Base-by-base conservation (phyloP, 2,888 invertebrate genomes). In the Amiota communis region DNA sequence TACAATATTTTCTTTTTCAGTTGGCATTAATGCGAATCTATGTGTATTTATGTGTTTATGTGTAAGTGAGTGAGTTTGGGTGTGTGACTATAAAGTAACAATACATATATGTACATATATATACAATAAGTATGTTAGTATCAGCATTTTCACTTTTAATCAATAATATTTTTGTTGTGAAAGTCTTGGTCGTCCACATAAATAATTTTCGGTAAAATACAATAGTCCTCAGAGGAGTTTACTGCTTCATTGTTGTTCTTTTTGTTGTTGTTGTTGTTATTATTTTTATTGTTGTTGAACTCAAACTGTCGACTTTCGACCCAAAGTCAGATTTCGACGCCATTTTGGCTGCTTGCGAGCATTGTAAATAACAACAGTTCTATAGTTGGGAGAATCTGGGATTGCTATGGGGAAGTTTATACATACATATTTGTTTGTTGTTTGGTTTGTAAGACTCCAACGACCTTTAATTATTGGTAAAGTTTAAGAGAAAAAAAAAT, bases 191-290 rank as follows among this genome's bases (percentile, higher is more conserved):
- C 36, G 36, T 36, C 46, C 13, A 36, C 13, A 63, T 63, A 63
- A 63, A 63, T 63, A 63, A 63, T 63, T 63, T 63, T 63, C 63
- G 63, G 46, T 46, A 63, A 63, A 23, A 4, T n/a, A 53, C 53
- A 53, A 53, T n/a, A 53, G 53, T 36, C 36, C 36, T 36, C 36
- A 36, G 36, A 36, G 36, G 36, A 36, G 36, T 36, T 36, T 36
- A 36, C 36, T 36, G 36, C 8, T 36, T 2, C 6, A 6, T 36
- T 36, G 6, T 36, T 36, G 36, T 36, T 36, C 4, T 6, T 36
- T 0, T 36, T 36, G 2, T 36, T 36, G 36, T 36, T 36, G 36
- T 36, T 36, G 36, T 6, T 36, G 6, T 36, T 36, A 36, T 36
- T 36, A 36, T 36, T 36, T 36, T 36, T 36, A 36, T 6, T 36